Percentiles rank a stretch among this genome's conserved stretches.
Conservation (phyloP, 2,113 vertebrate genomes). For the Capreolus pygargus region DNA sequence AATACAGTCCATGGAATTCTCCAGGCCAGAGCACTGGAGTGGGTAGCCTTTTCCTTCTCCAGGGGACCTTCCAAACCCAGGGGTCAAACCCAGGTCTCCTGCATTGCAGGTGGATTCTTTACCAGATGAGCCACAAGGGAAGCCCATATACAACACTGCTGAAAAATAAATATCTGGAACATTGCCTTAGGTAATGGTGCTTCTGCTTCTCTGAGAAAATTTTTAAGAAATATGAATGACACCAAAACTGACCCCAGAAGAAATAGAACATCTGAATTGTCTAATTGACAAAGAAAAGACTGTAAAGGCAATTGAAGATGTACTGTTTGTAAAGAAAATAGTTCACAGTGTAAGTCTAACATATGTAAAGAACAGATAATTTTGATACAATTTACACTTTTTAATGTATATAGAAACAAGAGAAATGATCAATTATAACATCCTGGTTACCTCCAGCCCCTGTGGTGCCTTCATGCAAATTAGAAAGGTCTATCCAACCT, state of each 20-base stretch:
- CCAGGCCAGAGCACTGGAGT: background rate
- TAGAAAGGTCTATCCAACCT: background rate
- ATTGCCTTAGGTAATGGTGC: fast-evolving
- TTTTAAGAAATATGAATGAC: background rate
- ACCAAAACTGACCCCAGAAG: background rate
- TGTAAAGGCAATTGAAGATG: background rate
- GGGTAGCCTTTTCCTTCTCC: background rate
- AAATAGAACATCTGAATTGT: background rate
- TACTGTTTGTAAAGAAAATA: background rate
- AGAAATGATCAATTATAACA: background rate
- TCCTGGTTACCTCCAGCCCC: background rate
- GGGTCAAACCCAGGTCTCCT: background rate
- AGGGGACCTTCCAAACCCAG: background rate
- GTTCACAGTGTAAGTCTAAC: too few relatives aligned
- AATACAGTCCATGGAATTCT: background rate
- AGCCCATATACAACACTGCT: background rate
- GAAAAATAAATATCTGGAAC: background rate
- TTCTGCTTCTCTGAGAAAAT: background rate
- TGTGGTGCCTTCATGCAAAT: background rate
- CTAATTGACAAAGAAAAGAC: too few relatives aligned
- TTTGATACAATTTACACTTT: background rate
- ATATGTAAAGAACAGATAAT: background rate
- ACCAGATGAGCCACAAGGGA: background rate
- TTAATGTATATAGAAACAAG: background rate
- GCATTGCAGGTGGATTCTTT: background rate